These are phyloP conservation scores for Parus major DNA, from an alignment of 2,113 vertebrate genomes.

Conservation along the genomic window DNA sequence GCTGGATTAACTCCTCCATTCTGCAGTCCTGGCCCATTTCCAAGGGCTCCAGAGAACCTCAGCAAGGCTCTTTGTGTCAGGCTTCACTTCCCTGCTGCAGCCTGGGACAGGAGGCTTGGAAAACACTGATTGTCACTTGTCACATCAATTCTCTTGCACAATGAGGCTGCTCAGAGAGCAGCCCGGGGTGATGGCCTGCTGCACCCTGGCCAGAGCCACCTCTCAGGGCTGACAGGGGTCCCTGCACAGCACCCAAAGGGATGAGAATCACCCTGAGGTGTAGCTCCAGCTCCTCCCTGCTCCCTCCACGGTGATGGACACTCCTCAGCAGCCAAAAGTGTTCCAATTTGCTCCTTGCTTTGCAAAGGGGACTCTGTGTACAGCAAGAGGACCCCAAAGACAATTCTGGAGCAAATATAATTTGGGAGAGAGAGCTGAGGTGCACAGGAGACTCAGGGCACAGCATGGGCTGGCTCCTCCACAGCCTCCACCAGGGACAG, in stretches of 20 bases:
- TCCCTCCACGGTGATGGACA: background rate
- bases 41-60: background rate
- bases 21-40: background rate
- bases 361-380: background rate
- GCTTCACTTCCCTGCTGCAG: rapidly evolving
- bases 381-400: background rate
- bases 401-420: background rate
- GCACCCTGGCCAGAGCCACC: background rate
- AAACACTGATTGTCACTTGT: background rate
- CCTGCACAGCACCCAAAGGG: background rate
- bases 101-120: background rate
- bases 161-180: background rate
- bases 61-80: background rate
- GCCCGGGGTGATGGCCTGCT: background rate
- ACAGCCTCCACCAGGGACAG: rapidly evolving
- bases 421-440: background rate
- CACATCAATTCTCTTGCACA: background rate
- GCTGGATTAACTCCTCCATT: background rate
- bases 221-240: rapidly evolving
- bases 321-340: rapidly evolving
- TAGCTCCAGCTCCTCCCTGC: background rate
- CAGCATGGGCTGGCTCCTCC: background rate
- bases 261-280: background rate
- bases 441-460: background rate
- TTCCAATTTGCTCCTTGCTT: background rate